These are phyloP conservation scores for Lacanobia oleracea DNA, from an alignment of 2,888 invertebrate species.

Conservation along the genomic window DNA sequence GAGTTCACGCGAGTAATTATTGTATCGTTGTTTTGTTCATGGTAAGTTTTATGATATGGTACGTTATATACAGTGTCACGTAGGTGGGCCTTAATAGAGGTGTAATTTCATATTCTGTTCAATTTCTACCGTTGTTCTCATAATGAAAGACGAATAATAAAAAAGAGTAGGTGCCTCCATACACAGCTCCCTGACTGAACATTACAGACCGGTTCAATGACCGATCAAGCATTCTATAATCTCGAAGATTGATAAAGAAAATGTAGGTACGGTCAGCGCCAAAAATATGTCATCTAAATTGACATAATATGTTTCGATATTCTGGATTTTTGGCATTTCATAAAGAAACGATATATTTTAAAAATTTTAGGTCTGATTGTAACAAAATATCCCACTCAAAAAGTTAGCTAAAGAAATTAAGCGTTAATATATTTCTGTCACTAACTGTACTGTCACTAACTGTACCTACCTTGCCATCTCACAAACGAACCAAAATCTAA, in stretches of 20 bases:
- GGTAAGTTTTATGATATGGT: not conserved
- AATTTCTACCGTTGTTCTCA: not conserved
- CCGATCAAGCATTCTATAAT: not conserved
- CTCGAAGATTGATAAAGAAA: not conserved
- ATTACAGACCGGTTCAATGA: not conserved
- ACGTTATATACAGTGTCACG: not conserved
- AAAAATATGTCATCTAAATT: too few species aligned
- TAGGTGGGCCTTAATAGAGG: not conserved
- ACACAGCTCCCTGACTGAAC: not conserved
- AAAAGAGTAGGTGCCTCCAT: too few species aligned
- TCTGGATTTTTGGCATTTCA: too few species aligned
- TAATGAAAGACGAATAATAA: not conserved
- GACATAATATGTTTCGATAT: too few species aligned
- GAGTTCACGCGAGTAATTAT: conserved; percentile 6
- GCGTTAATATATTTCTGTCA: too few species aligned
- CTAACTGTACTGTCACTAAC: too few species aligned
- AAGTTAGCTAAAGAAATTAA: too few species aligned
- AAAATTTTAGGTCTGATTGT: too few species aligned
- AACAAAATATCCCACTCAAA: too few species aligned
- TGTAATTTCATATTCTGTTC: not conserved
- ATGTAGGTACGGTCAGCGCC: not conserved
- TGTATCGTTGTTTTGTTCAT: conserved; percentile 13
- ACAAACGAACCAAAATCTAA: conserved; percentile 33
- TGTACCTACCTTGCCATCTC: not conserved
- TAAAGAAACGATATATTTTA: too few species aligned